Evolutionary conservation across 2,888 invertebrate species (phyloP).

Genomic region (Epinotia bilunana): DNA sequence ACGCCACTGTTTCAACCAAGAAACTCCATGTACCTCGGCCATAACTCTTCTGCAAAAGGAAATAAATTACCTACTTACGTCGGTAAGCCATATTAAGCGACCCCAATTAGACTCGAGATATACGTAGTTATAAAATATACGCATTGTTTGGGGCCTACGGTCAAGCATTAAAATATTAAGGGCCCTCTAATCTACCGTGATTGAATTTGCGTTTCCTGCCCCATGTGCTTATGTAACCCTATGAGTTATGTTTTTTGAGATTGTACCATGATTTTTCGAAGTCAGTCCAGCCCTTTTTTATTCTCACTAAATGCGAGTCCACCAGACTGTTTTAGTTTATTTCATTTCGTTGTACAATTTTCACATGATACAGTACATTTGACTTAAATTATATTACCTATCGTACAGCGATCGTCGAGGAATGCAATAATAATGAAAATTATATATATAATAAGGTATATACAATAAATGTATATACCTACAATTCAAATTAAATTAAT

Average conservation of each 20-base stretch:
- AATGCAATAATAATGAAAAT: no score
- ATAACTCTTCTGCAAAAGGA: slow-evolving; percentile 70
- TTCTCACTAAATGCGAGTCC: no score
- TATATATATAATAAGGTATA: no score
- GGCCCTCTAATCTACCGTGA: slow-evolving; percentile 81
- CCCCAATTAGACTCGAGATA: slow-evolving; percentile 83
- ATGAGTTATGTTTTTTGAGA: slow-evolving; percentile 60
- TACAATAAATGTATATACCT: no score
- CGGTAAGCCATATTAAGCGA: slow-evolving; percentile 83
- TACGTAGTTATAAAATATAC: slow-evolving; percentile 71
- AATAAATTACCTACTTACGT: slow-evolving; percentile 83
- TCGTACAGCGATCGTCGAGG: no score
- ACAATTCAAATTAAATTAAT: no score
- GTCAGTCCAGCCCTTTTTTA: neutral
- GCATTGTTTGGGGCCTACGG: slow-evolving; percentile 73
- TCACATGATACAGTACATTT: no score
- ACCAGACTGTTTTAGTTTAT: no score
- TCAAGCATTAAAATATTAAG: slow-evolving; percentile 84
- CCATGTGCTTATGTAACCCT: slow-evolving; percentile 64
- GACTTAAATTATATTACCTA: no score
- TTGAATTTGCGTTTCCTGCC: slow-evolving; percentile 80
- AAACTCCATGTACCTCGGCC: slow-evolving; percentile 56
- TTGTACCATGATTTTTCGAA: slow-evolving; percentile 54
- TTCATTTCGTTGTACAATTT: no score
- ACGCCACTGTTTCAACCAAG: slow-evolving; percentile 28